phyloP scores from a whole-genome alignment of 2,113 vertebrate genomes.

The Beaufortia kweichowensis region DNA sequence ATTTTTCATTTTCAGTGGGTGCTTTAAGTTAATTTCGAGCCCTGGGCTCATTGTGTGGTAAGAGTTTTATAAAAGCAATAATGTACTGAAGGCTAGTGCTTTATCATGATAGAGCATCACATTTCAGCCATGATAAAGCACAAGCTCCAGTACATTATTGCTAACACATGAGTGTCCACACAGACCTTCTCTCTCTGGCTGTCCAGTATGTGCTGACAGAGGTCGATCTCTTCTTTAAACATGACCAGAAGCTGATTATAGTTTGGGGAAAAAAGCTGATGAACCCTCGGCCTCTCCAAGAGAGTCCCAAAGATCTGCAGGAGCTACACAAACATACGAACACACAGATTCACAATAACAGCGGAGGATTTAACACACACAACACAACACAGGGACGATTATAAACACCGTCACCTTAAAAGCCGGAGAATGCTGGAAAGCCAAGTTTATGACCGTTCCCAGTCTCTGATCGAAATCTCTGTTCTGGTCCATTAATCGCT shows the following conservation, averaged over 20 bases:
- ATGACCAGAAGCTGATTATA: constrained; percentile 71
- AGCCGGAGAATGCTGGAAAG: constrained; percentile 77
- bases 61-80: too few relatives aligned
- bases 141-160: too few relatives aligned
- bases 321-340: constrained; percentile 57
- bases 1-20: too few relatives aligned
- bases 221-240: constrained; percentile 75
- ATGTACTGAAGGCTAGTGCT: too few relatives aligned
- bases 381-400: background rate
- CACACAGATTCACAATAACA: background rate
- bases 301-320: constrained; percentile 73
- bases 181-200: constrained; percentile 74
- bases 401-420: constrained; percentile 69
- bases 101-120: too few relatives aligned
- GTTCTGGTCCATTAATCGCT: constrained; percentile 74
- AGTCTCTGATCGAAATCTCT: constrained; percentile 79
- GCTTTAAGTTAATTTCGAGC: too few relatives aligned
- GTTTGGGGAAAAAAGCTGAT: constrained; percentile 69
- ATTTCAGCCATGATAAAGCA: too few relatives aligned
- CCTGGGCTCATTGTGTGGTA: too few relatives aligned
- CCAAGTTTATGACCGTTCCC: constrained; percentile 77
- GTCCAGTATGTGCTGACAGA: constrained; percentile 70
- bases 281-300: constrained; percentile 70
- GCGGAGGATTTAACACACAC: background rate
- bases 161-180: too few relatives aligned